Conservation (phyloP, 2,113 vertebrate genomes). For the Leptocoma aspasia region DNA sequence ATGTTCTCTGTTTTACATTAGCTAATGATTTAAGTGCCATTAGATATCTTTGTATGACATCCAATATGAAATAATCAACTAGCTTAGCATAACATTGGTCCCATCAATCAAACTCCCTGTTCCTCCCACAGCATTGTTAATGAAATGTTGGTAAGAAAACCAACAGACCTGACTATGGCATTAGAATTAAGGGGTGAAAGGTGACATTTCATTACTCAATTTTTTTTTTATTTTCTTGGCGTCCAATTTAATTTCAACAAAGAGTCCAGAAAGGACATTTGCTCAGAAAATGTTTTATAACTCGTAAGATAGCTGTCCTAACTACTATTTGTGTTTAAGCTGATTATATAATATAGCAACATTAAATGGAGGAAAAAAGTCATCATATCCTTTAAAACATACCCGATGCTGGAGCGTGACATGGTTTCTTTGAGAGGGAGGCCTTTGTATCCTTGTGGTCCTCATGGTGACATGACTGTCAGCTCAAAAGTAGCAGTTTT, state of each 20-base stretch:
- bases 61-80: constrained; percentile 59
- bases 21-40: constrained; percentile 49
- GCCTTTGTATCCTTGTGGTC: neutral
- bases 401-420: neutral
- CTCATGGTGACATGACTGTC: neutral
- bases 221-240: neutral
- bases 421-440: neutral
- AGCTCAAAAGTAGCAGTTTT: neutral
- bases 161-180: neutral
- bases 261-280: neutral
- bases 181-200: constrained; percentile 29
- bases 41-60: constrained; percentile 58
- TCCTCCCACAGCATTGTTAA: constrained; percentile 28
- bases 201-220: neutral
- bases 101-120: constrained; percentile 45
- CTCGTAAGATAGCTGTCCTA: neutral
- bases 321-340: neutral
- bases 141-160: constrained; percentile 33
- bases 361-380: neutral
- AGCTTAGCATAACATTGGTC: neutral
- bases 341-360: neutral
- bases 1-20: constrained; percentile 33
- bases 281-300: neutral
- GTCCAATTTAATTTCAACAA: neutral
- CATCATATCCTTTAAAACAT: neutral